Evolutionary conservation across 2,888 invertebrate genomes (phyloP).

Genomic region (Spialia ferax): DNA sequence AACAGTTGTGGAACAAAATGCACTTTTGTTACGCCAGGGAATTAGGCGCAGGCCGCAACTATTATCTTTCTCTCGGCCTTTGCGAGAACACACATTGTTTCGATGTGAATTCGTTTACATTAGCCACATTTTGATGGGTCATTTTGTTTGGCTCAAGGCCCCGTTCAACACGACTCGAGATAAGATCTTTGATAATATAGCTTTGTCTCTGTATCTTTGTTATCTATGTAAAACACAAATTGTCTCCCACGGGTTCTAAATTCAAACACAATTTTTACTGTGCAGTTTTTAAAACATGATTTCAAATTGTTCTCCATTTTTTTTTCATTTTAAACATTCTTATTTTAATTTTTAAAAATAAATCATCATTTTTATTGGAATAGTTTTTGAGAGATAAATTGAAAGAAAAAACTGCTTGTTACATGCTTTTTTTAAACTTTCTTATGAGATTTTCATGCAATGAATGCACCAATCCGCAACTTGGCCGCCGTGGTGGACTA

Average conservation of each 20-base stretch:
- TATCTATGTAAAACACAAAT: background rate
- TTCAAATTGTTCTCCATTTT: no score
- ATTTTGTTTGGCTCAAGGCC: conserved; percentile 29
- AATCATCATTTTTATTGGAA: no score
- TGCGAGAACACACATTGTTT: conserved; percentile 23
- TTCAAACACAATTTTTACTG: no score
- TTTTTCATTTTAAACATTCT: no score
- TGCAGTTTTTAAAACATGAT: no score
- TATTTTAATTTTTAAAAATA: no score
- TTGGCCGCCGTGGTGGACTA: no score
- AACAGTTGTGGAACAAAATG: background rate
- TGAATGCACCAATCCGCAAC: no score
- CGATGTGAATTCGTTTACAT: conserved; percentile 35
- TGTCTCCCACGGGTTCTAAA: background rate
- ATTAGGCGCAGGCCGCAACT: conserved; percentile 14
- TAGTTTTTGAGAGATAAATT: no score
- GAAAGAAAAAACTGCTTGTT: no score
- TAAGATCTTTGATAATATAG: conserved; percentile 6
- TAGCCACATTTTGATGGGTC: conserved; percentile 31
- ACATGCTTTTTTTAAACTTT: no score
- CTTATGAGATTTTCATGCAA: no score
- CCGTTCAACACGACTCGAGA: conserved; percentile 18
- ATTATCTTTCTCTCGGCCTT: conserved; percentile 38
- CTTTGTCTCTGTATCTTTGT: background rate
- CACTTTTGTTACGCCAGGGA: background rate